Conservation (phyloP, 2,113 vertebrate genomes). For the Orientallactaga bullata region DNA sequence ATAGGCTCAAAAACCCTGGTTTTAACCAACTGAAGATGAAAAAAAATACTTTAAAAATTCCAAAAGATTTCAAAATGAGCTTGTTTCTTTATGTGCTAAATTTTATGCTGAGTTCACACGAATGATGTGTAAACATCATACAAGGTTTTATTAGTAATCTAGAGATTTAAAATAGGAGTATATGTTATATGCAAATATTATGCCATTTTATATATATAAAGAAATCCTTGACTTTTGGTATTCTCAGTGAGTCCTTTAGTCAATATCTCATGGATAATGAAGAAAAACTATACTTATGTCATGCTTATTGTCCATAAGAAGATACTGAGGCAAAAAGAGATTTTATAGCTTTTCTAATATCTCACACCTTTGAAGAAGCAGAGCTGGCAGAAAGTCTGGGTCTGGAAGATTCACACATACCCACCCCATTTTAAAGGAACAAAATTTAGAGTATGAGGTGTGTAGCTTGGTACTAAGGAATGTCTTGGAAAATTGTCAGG, state of each 20-base stretch:
- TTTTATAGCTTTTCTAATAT: background rate
- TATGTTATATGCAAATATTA: background rate
- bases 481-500: background rate
- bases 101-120: background rate
- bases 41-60: background rate
- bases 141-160: background rate
- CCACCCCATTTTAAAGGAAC: background rate
- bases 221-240: background rate
- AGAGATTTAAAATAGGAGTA: background rate
- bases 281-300: background rate
- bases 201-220: background rate
- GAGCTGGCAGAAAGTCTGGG: background rate
- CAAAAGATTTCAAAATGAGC: background rate
- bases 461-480: background rate
- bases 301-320: slow-evolving; percentile 2
- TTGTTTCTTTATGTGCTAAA: background rate
- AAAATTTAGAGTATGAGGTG: background rate
- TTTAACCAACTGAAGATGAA: background rate
- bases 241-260: background rate
- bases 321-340: background rate
- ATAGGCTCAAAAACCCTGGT: background rate
- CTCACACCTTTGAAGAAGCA: background rate
- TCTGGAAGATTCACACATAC: background rate
- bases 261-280: background rate
- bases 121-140: background rate